Conservation (phyloP, 1,140 invertebrate species). For the Bombus consobrinus region DNA sequence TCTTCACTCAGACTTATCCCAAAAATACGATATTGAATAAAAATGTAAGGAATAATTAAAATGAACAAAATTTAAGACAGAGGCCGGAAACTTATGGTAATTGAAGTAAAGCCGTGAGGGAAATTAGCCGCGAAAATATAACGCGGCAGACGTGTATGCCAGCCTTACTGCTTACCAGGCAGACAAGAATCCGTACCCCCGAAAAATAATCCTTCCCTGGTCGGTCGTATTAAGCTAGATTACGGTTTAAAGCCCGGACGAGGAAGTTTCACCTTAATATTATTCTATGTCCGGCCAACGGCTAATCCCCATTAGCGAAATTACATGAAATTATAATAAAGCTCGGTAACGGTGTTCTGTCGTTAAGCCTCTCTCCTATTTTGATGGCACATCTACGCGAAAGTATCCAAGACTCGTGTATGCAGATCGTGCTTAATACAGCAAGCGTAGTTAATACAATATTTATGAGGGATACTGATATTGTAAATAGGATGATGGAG, state of each 20-base stretch:
- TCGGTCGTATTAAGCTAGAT: slow-evolving; percentile 54
- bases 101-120: not conserved
- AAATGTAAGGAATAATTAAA: too few relatives aligned
- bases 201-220: slow-evolving; percentile 60
- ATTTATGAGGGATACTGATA: slow-evolving; percentile 24
- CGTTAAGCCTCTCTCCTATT: slow-evolving; percentile 21
- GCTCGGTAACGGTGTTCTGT: slow-evolving; percentile 3
- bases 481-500: not conserved
- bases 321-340: slow-evolving; percentile 65
- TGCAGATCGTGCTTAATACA: slow-evolving; percentile 38
- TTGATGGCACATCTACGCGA: not conserved
- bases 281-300: slow-evolving; percentile 57
- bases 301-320: slow-evolving; percentile 70
- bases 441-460: slow-evolving; percentile 11
- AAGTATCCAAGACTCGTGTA: not conserved
- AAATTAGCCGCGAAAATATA: slow-evolving; percentile 22
- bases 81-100: slow-evolving; percentile 12
- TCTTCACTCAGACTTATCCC: not conserved
- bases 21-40: not conserved
- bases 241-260: slow-evolving; percentile 45
- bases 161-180: not conserved
- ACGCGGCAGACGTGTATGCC: not conserved
- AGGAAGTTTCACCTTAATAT: slow-evolving; percentile 62
- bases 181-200: slow-evolving; percentile 27
- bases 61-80: not conserved